Evolutionary conservation across 2,113 vertebrate species (phyloP), one percentile per base, ranked within the genome.

Genomic region (Nestor notabilis): DNA sequence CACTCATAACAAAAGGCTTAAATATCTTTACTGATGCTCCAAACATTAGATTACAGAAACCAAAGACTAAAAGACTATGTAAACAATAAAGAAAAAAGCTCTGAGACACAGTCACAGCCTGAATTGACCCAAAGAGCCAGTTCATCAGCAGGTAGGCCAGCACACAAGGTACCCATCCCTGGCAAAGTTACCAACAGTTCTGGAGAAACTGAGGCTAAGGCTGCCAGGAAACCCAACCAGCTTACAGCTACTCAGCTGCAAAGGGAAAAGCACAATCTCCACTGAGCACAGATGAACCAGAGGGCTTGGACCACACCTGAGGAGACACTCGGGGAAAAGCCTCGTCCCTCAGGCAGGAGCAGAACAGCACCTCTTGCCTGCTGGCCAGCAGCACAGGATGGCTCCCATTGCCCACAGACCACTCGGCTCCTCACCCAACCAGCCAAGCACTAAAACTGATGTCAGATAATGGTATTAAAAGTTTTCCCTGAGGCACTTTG

Each of bases 111-210:
- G 76, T 21, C 33, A 55, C 31, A 44, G 41, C 50, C 83, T 60
- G 66, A 55, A n/a, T 0, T 49, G 47, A 61, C 53, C 71, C 17
- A 6, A 76, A 52, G 83, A 74, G 64, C 16, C 71, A 39, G 39
- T 3, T 27, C 74, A n/a, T 2, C 46, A 77, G 60, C 94, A 74
- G 35, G 20, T 1, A 29, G 27, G 33, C 15, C 80, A 86, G 76
- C 11, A 31, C 53, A 39, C 0, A 0, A 37, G 37, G 37, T 28
- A 72, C 47, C 61, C n/a, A 1, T 1, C 44, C 75, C 53, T 6
- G 1, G 53, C 35, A 47, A 41, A 79, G 44, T 5, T 19, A 29
- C 7, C 43, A 17, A 4, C 0, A 1, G 21, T 50, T 27, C 19
- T 56, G 1, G 43, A 52, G 29, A 95, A 50, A 79, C 39, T 23